phyloP scores from a whole-genome alignment of 2,888 invertebrate genomes.

The Tortrix viridana region DNA sequence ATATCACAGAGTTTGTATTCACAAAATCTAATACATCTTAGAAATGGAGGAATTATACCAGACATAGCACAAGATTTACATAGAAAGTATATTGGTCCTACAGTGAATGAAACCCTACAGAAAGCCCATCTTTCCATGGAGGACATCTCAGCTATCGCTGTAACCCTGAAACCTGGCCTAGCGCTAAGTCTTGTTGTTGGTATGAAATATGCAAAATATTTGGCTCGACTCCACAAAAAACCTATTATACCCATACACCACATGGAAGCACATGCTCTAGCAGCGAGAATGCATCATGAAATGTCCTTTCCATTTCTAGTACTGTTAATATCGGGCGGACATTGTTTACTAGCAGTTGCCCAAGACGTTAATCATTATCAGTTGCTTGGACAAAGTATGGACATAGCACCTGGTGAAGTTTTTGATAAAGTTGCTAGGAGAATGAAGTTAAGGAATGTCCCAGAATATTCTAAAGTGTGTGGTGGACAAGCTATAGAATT shows the following conservation, averaged over 20 bases:
- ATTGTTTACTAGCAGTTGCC: slow-evolving; percentile 92
- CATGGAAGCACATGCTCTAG: slow-evolving; percentile 99
- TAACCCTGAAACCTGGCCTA: slow-evolving; percentile 94
- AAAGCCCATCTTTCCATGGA: slow-evolving; percentile 85
- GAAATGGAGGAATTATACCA: slow-evolving; percentile 95
- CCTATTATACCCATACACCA: slow-evolving; percentile 99
- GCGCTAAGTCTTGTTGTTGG: slow-evolving; percentile 92
- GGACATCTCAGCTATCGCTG: slow-evolving; percentile 94
- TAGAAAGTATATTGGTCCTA: slow-evolving; percentile 88
- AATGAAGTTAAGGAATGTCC: slow-evolving; percentile 91
- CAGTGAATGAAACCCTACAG: slow-evolving; percentile 88
- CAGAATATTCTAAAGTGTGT: slow-evolving; percentile 88
- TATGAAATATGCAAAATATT: slow-evolving; percentile 91
- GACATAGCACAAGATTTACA: slow-evolving; percentile 94
- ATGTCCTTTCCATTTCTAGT: slow-evolving; percentile 95
- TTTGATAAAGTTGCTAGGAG: slow-evolving; percentile 96
- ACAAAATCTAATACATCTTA: slow-evolving; percentile 90
- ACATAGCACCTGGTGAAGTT: slow-evolving; percentile 96
- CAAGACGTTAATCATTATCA: slow-evolving; percentile 90
- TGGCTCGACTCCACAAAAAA: slow-evolving; percentile 87
- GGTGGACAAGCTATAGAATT: slow-evolving; percentile 95
- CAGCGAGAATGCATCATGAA: slow-evolving; percentile 89
- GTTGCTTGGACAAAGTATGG: slow-evolving; percentile 91
- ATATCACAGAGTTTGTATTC: slow-evolving; percentile 92
- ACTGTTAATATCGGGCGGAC: slow-evolving; percentile 96